Evolutionary conservation across 2,888 invertebrate genomes (phyloP).

Genomic region (Bibio marci): DNA sequence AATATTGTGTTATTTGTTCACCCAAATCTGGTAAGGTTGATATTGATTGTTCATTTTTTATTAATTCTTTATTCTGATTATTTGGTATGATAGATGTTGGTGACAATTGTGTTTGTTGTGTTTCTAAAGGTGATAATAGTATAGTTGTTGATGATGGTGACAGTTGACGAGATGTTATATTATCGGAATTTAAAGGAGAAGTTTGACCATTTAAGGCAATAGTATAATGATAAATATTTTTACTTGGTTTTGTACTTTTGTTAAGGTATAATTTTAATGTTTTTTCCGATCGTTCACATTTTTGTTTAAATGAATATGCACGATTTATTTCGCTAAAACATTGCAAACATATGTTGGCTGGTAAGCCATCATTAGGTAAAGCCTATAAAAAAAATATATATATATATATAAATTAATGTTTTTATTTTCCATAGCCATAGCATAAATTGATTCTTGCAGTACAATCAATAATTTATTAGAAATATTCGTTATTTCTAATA

Average conservation of each 20-base stretch:
- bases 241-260: too few species aligned
- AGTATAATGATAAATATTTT: constrained; percentile 16
- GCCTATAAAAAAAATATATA: constrained; percentile 16
- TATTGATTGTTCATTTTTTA: too few species aligned
- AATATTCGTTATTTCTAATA: too few species aligned
- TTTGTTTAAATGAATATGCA: constrained; percentile 26
- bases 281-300: constrained; percentile 24
- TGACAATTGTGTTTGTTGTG: too few species aligned
- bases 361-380: constrained; percentile 22
- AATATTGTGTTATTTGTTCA: too few species aligned
- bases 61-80: too few species aligned
- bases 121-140: too few species aligned
- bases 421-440: too few species aligned
- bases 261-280: constrained; percentile 24
- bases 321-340: constrained; percentile 28
- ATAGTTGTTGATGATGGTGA: too few species aligned
- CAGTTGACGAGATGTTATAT: too few species aligned
- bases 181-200: constrained; percentile 1
- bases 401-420: neutral
- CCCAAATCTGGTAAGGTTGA: too few species aligned
- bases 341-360: constrained; percentile 22
- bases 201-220: constrained; percentile 11
- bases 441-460: neutral
- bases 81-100: too few species aligned
- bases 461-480: neutral